Evolutionary conservation across 2,888 invertebrate species (phyloP).

Genomic region (Cephalotes varians): DNA sequence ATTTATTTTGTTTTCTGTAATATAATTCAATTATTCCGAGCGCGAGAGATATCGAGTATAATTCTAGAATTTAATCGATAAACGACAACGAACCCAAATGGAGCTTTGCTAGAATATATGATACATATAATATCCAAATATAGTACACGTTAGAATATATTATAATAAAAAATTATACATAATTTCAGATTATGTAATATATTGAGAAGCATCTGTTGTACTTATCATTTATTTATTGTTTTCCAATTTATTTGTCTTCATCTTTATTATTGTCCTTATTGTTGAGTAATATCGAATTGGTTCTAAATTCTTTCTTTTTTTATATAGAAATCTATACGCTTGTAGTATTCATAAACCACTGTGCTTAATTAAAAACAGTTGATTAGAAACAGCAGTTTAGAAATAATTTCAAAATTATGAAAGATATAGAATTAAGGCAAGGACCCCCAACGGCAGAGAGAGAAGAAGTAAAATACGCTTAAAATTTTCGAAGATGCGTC

Average conservation of each 20-base stretch:
- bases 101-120: neutral
- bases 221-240: neutral
- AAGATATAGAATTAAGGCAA: neutral
- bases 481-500: constrained; percentile 27
- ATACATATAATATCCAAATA: neutral
- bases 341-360: neutral
- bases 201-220: neutral
- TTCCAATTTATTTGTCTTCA: neutral
- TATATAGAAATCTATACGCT: neutral
- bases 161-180: neutral
- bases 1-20: neutral
- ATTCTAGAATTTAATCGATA: constrained; percentile 28
- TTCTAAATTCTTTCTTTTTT: neutral
- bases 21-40: neutral
- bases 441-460: neutral
- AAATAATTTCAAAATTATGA: neutral
- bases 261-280: neutral
- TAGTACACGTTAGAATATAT: neutral
- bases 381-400: neutral
- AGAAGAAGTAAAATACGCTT: constrained; percentile 4
- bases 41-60: neutral
- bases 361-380: too few species aligned
- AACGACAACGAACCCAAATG: neutral
- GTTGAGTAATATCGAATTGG: neutral
- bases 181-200: neutral